Evolutionary conservation across 2,797 vertebrate species (phyloP).

Genomic region (Melanotaenia boesemani): DNA sequence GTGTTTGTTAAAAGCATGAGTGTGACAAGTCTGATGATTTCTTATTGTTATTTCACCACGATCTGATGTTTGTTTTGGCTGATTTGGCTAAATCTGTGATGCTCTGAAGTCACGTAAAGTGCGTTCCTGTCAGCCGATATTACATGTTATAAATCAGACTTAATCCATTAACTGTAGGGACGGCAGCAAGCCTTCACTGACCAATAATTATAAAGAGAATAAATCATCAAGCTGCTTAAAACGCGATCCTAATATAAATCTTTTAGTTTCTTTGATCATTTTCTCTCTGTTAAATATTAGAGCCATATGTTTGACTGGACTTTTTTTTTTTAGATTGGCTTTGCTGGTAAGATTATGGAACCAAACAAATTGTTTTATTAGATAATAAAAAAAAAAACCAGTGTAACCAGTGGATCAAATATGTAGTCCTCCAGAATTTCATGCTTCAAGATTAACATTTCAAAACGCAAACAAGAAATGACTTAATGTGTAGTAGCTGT

Average conservation of each 20-base stretch:
- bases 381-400: neutral
- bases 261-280: neutral
- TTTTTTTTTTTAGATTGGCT: neutral
- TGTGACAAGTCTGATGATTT: too few relatives aligned
- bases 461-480: neutral
- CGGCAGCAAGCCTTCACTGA: neutral
- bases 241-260: neutral
- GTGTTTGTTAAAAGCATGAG: neutral
- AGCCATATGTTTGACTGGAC: neutral
- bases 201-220: slow-evolving; percentile 3
- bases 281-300: neutral
- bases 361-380: neutral
- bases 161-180: neutral
- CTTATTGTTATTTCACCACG: neutral
- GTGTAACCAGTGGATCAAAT: neutral
- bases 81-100: neutral
- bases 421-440: neutral
- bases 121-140: neutral
- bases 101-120: neutral
- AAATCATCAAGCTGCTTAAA: neutral
- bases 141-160: neutral
- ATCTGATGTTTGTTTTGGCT: neutral
- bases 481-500: neutral
- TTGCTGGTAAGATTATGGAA: neutral
- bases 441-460: neutral